These are phyloP conservation scores for Scalopus aquaticus DNA, from an alignment of 2,113 vertebrate genomes.

Conservation along the genomic window DNA sequence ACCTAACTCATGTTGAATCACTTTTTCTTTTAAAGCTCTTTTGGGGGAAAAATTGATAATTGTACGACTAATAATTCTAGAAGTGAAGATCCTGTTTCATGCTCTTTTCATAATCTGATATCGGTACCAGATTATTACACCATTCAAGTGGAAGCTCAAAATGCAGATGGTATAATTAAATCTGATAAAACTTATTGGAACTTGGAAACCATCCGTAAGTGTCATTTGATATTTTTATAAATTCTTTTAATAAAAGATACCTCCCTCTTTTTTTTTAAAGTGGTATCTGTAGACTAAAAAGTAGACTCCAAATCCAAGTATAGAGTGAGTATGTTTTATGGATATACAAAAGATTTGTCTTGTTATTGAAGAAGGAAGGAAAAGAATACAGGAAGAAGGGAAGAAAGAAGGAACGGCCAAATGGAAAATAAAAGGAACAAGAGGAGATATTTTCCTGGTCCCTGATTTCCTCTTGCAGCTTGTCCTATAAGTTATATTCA, in stretches of 20 bases:
- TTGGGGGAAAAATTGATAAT: fast-evolving
- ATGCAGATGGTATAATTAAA: slow-evolving; percentile 72
- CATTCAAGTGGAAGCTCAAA: slow-evolving; percentile 81
- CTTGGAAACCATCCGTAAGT: slow-evolving; percentile 80
- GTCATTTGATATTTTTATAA: background rate
- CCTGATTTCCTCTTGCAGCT: background rate
- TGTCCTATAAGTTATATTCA: background rate
- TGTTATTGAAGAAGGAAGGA: background rate
- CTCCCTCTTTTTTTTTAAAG: background rate
- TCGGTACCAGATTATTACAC: background rate
- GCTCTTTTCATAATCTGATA: slow-evolving; percentile 55
- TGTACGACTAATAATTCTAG: background rate
- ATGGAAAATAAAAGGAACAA: background rate
- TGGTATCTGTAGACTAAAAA: background rate
- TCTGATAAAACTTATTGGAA: slow-evolving; percentile 59
- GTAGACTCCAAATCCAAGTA: background rate
- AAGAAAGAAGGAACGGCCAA: too few relatives aligned
- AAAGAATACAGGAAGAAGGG: background rate
- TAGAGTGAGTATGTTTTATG: background rate
- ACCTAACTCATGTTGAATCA: background rate
- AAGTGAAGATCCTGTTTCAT: slow-evolving; percentile 1
- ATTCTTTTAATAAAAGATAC: background rate
- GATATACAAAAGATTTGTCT: background rate
- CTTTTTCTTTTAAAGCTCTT: slow-evolving; percentile 44
- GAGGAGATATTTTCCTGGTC: background rate